phyloP scores from a whole-genome alignment of 2,888 invertebrate species.

The Orthosia gracilis region DNA sequence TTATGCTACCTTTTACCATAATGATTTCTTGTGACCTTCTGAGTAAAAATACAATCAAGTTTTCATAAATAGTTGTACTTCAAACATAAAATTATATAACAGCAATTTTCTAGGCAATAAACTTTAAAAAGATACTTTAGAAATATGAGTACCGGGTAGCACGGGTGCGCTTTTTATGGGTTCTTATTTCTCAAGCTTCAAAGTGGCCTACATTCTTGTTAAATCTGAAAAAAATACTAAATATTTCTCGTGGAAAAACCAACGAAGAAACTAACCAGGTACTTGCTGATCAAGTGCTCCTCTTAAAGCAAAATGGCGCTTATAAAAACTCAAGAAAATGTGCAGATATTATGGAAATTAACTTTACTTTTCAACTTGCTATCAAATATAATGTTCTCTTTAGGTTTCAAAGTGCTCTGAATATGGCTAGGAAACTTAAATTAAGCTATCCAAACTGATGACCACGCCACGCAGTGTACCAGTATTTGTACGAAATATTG shows the following conservation, averaged over 20 bases:
- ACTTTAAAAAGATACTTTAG: neutral
- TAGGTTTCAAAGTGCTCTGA: neutral
- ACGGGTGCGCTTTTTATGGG: neutral
- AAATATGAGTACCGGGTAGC: neutral
- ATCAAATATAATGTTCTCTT: no score
- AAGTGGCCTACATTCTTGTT: constrained; percentile 1
- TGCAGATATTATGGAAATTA: neutral
- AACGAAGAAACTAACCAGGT: neutral
- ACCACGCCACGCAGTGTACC: no score
- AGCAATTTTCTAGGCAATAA: constrained; percentile 40
- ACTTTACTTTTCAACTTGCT: constrained; percentile 6
- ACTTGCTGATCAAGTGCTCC: constrained; percentile 25
- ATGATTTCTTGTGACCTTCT: neutral
- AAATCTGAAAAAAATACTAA: constrained; percentile 1
- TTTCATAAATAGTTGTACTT: neutral
- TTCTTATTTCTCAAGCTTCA: neutral
- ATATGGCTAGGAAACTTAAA: neutral
- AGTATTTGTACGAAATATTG: no score
- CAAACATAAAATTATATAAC: neutral
- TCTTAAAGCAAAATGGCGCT: neutral
- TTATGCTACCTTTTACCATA: neutral
- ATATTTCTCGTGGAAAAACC: constrained; percentile 4
- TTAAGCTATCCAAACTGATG: no score
- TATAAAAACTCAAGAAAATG: constrained; percentile 2
- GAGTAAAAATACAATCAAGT: neutral